Conservation (phyloP, 53 echinoderm and acorn worm species). For the Hippasteria phrygiana region DNA sequence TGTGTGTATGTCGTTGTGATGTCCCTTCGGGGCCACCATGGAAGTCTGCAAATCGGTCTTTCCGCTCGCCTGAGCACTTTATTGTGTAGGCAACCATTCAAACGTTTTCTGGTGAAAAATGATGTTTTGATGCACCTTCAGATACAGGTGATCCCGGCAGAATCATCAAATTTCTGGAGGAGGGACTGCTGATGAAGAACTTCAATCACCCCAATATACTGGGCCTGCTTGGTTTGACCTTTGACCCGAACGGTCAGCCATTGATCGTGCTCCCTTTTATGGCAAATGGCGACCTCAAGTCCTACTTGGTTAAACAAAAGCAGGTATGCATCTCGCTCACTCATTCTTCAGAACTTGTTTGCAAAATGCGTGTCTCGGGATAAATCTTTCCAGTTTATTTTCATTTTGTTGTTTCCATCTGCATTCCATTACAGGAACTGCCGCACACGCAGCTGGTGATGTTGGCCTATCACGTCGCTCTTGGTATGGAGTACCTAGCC, state of each 20-base stretch:
- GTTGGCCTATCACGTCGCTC: slow-evolving; percentile 51
- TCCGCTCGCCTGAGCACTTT: no score
- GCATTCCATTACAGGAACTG: neutral
- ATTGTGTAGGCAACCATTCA: no score
- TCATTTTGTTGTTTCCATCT: neutral
- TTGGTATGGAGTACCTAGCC: slow-evolving; percentile 55
- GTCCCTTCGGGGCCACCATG: no score
- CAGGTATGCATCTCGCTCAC: neutral
- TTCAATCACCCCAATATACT: slow-evolving; percentile 55
- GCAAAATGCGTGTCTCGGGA: no score
- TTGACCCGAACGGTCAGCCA: slow-evolving; percentile 42
- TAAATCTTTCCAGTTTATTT: no score
- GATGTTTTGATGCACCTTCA: neutral
- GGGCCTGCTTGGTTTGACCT: slow-evolving; percentile 40
- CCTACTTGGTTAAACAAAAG: slow-evolving; percentile 16
- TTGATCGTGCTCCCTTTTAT: slow-evolving; percentile 54
- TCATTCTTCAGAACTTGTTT: neutral
- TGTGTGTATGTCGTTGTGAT: no score
- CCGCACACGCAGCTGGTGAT: slow-evolving; percentile 19
- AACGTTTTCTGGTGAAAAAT: no score
- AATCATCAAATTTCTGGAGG: slow-evolving; percentile 42
- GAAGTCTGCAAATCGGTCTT: no score
- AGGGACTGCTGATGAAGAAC: slow-evolving; percentile 62
- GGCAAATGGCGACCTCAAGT: slow-evolving; percentile 50
- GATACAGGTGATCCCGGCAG: slow-evolving; percentile 32